Evolutionary conservation across 2,888 invertebrate genomes (phyloP), one percentile per base, ranked within the genome.

Genomic region (Physocephala rufipes): DNA sequence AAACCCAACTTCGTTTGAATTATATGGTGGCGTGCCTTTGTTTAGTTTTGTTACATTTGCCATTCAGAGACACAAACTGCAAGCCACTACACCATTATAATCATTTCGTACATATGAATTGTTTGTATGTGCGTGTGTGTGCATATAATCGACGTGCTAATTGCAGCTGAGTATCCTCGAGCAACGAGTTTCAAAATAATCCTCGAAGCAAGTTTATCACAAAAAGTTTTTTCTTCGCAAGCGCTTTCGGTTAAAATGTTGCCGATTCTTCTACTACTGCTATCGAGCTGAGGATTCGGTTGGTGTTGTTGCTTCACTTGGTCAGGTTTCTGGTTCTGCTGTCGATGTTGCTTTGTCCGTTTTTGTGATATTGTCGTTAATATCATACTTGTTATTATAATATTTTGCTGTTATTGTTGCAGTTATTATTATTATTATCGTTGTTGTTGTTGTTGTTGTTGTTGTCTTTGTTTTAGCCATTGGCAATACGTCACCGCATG

Each of bases 221-320:
- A 83, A 83, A 84, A n/a, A n/a, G n/a, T n/a, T 84, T 83, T 84
- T 84, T 83, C 84, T 83, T 83, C 83, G 81, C 79, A 36, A 76
- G 76, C 64, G 80, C 82, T 78, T 67, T 24, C 24, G 72, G 84
- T 77, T 76, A 80, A 82, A 82, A 83, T 84, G 82, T 83, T 76
- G 76, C 74, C 75, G 73, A 70, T 73, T 65, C 67, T 70, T 58
- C 67, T 59, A 66, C 45, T 61, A 30, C 19, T 63, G 68, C 26
- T 70, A 45, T 55, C 53, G 67, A n/a, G n/a, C 49, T 62, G 61
- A 36, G 36, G 36, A 36, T 36, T 36, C 78, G 77, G 80, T 78
- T 77, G 77, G 51, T 71, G 69, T 58, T 67, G 64, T 69, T 71
- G 65, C 36, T 66, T 24, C n/a, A 53, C 58, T 28, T 70, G 36